A percentile compares a stretch with the other conserved stretches of the same genome.
Conservation (phyloP, 2,113 vertebrate genomes). For the Corydoras sp. region DNA sequence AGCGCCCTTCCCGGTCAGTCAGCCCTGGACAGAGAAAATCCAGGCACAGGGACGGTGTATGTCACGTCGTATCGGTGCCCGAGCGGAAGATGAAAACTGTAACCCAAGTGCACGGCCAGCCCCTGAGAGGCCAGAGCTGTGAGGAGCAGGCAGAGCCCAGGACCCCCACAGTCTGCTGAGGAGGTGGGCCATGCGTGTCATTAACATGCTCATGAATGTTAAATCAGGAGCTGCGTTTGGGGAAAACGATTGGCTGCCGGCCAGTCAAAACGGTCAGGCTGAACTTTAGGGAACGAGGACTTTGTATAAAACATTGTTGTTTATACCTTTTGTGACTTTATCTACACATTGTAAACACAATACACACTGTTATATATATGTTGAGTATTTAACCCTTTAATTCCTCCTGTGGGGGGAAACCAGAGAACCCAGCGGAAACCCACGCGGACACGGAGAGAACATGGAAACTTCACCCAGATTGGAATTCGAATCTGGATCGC, state of each 20-base stretch:
- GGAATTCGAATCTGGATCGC: no score
- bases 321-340: no score
- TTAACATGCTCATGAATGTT: constrained; percentile 34
- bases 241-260: neutral
- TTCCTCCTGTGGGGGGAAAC: no score
- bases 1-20: constrained; percentile 49
- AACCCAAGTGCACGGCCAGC: constrained; percentile 47
- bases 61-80: constrained; percentile 21
- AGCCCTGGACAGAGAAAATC: constrained; percentile 43
- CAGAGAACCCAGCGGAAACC: no score
- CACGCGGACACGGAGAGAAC: no score
- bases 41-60: constrained; percentile 24
- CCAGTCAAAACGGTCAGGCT: neutral
- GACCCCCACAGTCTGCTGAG: constrained; percentile 18
- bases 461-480: no score
- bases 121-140: constrained; percentile 44
- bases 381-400: no score
- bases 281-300: neutral
- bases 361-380: no score
- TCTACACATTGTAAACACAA: no score
- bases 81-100: constrained; percentile 36
- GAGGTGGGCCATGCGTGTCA: constrained; percentile 38
- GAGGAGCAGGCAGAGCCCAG: constrained; percentile 33
- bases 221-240: neutral
- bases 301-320: no score